Base-by-base conservation (phyloP, 1,140 invertebrate species). In the Drosophila seguyi region DNA sequence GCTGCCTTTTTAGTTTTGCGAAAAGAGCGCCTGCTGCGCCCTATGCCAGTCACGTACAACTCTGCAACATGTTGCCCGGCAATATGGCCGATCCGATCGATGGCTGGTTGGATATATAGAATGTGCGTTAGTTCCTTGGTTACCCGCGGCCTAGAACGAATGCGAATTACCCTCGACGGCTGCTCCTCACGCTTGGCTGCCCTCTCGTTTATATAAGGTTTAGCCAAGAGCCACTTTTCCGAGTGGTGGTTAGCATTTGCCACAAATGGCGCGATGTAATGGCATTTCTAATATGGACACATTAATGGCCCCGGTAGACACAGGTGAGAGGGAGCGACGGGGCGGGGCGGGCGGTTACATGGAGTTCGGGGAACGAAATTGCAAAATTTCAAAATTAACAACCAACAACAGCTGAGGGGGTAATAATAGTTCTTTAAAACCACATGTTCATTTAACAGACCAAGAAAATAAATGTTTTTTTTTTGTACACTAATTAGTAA, bases 211-310 rank as follows among this genome's bases (percentile, higher is more conserved):
- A 34, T n/a, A 25, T 29, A 34, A 63, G 22, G n/a, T 41, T 38
- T 8, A 41, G 16, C 16, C 53, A 42, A 65, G 56, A 65, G 52
- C 38, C 42, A 44, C 42, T 44, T 42, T 56, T 18, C 34, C 61
- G 44, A 69, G 79, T 71, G 42, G 74, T 80, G 76, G 81, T 81
- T 85, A 76, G 67, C 86, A 90, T 90, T 88, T 79, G 81, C 85
- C 85, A 61, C 85, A 90, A 90, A 90, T 90, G 84, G 76, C 84
- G 85, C 85, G 77, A 72, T 84, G 84, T 90, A 84, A 90, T 90
- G 81, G 85, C 81, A 90, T 88, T 88, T 88, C 81, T 87, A 86
- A 81, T 81, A 87, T 85, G 82, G 78, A 63, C 77, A 81, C 84
- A 88, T 87, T 88, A 87, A 84, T 80, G 85, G 76, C 60, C 41